Evolutionary conservation across 2,797 vertebrate genomes (phyloP).

Genomic region (Sebastes melanostomus): DNA sequence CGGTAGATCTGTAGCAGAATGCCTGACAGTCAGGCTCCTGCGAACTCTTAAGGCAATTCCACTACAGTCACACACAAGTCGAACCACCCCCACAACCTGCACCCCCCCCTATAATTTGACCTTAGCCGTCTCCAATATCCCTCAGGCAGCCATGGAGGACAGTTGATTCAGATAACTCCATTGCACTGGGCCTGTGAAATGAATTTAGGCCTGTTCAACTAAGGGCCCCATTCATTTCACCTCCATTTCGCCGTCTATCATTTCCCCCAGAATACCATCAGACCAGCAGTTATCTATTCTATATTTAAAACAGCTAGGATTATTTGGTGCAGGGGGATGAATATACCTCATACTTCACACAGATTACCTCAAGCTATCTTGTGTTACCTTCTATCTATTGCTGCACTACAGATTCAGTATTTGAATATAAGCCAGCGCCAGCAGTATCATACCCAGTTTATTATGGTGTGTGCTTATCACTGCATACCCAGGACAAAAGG

Average conservation of each 20-base stretch:
- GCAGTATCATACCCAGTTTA: constrained; percentile 52
- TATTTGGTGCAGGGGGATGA: constrained; percentile 62
- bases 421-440: constrained; percentile 46
- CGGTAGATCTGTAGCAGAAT: neutral
- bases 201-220: constrained; percentile 74
- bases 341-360: constrained; percentile 61
- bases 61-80: constrained; percentile 53
- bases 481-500: constrained; percentile 34
- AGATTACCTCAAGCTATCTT: constrained; percentile 72
- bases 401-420: constrained; percentile 54
- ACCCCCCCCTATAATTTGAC: constrained; percentile 70
- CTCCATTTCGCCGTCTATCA: constrained; percentile 73
- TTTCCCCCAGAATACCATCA: constrained; percentile 64
- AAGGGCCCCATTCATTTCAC: constrained; percentile 69
- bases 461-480: constrained; percentile 54
- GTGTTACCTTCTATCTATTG: constrained; percentile 46
- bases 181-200: constrained; percentile 71
- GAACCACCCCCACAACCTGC: constrained; percentile 19
- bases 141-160: constrained; percentile 69
- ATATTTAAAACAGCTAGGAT: constrained; percentile 76
- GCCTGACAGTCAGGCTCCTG: constrained; percentile 27
- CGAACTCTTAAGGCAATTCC: constrained; percentile 49
- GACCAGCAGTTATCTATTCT: constrained; percentile 69
- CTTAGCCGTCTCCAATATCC: constrained; percentile 73
- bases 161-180: constrained; percentile 77